phyloP scores from a whole-genome alignment of 2,113 vertebrate species.

The Thamnaconus septentrionalis region DNA sequence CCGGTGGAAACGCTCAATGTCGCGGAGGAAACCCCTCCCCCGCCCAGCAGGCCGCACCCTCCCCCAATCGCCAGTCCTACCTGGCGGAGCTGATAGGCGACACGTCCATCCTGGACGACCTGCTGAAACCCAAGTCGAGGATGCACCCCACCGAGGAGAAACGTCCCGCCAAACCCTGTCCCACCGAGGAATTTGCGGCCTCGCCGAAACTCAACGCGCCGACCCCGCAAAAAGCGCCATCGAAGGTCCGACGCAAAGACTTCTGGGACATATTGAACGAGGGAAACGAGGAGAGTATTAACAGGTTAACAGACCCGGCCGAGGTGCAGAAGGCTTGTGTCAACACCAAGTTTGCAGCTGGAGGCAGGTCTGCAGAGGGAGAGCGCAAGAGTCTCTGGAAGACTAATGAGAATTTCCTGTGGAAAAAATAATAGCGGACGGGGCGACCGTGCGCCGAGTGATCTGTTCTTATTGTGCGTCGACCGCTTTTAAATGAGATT shows the following conservation, averaged over 20 bases:
- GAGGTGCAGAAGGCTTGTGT: constrained; percentile 85
- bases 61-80: constrained; percentile 29
- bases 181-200: neutral
- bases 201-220: neutral
- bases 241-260: constrained; percentile 81
- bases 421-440: constrained; percentile 78
- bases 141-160: constrained; percentile 4
- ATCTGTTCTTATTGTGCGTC: neutral
- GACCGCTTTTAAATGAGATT: neutral
- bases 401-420: constrained; percentile 91
- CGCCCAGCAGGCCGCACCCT: constrained; percentile 2
- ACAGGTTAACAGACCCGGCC: constrained; percentile 83
- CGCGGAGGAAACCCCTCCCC: constrained; percentile 10
- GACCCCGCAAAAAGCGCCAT: constrained; percentile 46
- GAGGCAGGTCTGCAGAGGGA: constrained; percentile 47
- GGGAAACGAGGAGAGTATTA: constrained; percentile 85
- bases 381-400: constrained; percentile 83
- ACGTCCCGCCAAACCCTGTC: neutral
- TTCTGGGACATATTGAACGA: constrained; percentile 96
- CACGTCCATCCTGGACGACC: constrained; percentile 87
- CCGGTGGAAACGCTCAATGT: constrained; percentile 11
- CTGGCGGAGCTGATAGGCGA: constrained; percentile 87
- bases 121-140: constrained; percentile 79
- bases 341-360: constrained; percentile 47
- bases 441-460: neutral